Evolutionary conservation across 2,888 invertebrate genomes (phyloP).

Genomic region (Nomada goodeniana): DNA sequence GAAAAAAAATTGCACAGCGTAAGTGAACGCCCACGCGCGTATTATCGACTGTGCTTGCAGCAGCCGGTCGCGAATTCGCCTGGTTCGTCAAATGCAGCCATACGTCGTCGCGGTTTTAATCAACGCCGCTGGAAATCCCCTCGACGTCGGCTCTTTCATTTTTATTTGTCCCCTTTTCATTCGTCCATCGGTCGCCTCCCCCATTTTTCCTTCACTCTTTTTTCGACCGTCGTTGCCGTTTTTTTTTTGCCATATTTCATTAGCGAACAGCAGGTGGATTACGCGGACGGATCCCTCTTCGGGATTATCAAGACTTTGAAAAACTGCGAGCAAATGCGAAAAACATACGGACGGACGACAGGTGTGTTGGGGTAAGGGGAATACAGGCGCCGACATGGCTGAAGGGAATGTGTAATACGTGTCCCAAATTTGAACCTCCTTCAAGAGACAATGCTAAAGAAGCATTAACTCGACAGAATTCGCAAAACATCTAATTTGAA

Average conservation of each 20-base stretch:
- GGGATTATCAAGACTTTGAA: constrained; percentile 81
- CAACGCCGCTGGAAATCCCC: constrained; percentile 82
- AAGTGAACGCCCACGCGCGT: constrained; percentile 35
- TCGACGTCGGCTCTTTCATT: constrained; percentile 75
- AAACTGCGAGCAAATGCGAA: constrained; percentile 73
- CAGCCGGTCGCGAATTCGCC: constrained; percentile 62
- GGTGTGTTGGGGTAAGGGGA: not conserved
- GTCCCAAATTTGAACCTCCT: too few relatives aligned
- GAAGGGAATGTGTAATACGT: too few relatives aligned
- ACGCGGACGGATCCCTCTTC: constrained; percentile 77
- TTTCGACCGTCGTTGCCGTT: constrained; percentile 60
- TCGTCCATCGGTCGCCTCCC: constrained; percentile 63
- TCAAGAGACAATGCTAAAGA: too few relatives aligned
- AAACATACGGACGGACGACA: constrained; percentile 50
- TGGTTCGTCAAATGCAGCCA: constrained; percentile 77
- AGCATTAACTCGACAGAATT: too few relatives aligned
- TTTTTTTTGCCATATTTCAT: constrained; percentile 81
- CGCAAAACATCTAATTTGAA: too few relatives aligned
- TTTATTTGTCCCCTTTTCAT: constrained; percentile 57
- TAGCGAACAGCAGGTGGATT: constrained; percentile 82
- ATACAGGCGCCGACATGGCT: not conserved
- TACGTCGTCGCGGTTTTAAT: constrained; percentile 81
- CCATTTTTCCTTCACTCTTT: constrained; percentile 48
- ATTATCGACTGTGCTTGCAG: constrained; percentile 46
- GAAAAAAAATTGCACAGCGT: constrained; percentile 54